Evolutionary conservation across 92 coral and sea anemone genomes (phyloP), one percentile per base, ranked within the genome.

Genomic region (Galaxea fascicularis): DNA sequence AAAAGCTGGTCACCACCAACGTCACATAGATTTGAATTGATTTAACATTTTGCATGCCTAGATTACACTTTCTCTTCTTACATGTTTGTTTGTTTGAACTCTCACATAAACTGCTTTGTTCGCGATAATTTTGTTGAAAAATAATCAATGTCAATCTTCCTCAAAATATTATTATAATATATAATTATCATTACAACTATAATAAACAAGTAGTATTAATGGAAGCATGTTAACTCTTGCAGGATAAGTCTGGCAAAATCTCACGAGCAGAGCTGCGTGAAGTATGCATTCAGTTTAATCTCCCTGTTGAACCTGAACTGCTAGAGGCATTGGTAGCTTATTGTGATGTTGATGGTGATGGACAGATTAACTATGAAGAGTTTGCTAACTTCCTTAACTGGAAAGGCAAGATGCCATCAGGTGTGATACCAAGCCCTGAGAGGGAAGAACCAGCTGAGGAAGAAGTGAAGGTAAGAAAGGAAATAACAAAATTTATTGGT

Each of bases 221-320:
- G 22, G 10, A 8, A 7, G 22, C 5, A 13, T 10, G 5, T 68
- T 0, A 30, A 14, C 25, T 16, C 31, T 10, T 70, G n/a, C 79
- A 97, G 99, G 95, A 91, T 73, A 96, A 94, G 1, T 94, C 98
- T 67, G 99, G 99, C 21, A 97, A 92, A 76, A 97, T 97, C n/a
- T 92, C 91, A 72, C 80, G 93, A 49, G 82, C 53, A 15, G 98
- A 97, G 53, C 90, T 97, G 4, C 93, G 90, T 45, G 88, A 88
- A 70, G 93, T 94, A 14, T 97, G 99, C 77, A 89, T 82, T 20
- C 94, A 94, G 26, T 90, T 94, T 47, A 94, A 93, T 86, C 93
- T 97, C 14, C 99, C 99, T 0, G 93, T 97, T 16, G 99, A 97
- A 56, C 91, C 93, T 5, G 95, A 89, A 35, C 95, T 97, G 57